Base-by-base conservation (phyloP, 2,797 vertebrate genomes). In the Enteromius anoplus region DNA sequence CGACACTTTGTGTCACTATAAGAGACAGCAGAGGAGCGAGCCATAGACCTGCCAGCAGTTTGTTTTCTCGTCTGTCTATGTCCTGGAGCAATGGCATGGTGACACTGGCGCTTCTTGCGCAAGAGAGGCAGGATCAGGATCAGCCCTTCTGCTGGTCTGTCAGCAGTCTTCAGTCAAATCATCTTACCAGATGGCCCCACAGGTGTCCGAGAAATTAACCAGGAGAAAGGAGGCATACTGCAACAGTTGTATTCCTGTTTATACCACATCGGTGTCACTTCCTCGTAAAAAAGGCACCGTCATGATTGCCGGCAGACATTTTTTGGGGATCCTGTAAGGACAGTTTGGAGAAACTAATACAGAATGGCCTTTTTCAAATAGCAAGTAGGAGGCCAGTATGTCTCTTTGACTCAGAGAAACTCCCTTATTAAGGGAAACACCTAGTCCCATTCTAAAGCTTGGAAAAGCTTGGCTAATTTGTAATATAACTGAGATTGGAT, bases 161-260 rank as follows among this genome's bases (percentile, higher is more conserved):
- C 90, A 91, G 88, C 90, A 91, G 89, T 91, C 90, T 89, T 91
- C 91, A 88, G 89, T 92, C 91, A 92, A 91, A 91, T 91, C 86
- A 86, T 86, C 88, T 88, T 81, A 82, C 89, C 78, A 87, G 91
- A 91, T 89, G 90, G 87, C 87, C 88, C 89, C 76, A 91, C 84
- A 88, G 91, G 88, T 87, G 85, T 88, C 81, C 9, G 90, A 91
- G 87, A 92, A 93, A 92, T 92, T 86, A 93, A 91, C 85, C 87
- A 88, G 85, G 84, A 90, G 87, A 76, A 21, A 81, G 85, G 81
- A 84, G 80, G 85, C 85, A 82, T 29, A 82, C 85, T 49, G 71
- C 58, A 51, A 85, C 58, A 64, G 85, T 70, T 42, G 71, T 34
- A 75, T 51, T 40, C 81, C 75, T 86, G 60, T 90, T 92, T 86